These are phyloP conservation scores for Caenorhabditis inopinata DNA, from an alignment of 1,140 invertebrate genomes.

Conservation along the genomic window DNA sequence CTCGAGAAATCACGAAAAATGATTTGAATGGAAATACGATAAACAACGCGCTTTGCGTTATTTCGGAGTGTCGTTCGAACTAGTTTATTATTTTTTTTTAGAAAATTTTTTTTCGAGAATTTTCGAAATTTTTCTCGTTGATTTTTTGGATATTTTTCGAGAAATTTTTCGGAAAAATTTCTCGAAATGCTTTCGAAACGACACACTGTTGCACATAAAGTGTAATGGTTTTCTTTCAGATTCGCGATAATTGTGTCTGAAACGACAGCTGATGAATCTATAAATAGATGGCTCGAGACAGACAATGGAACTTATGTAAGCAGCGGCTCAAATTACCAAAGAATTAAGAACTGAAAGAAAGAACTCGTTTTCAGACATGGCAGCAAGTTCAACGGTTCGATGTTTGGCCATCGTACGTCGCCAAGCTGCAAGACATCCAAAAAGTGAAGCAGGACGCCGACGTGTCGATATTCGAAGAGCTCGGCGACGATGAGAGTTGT, in stretches of 20 bases:
- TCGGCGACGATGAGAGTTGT: constrained; percentile 48
- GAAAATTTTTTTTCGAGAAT: too few species aligned
- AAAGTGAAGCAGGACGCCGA: constrained; percentile 38
- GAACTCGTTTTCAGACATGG: constrained; percentile 55
- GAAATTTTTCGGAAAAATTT: too few species aligned
- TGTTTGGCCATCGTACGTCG: constrained; percentile 62
- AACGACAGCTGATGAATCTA: constrained; percentile 52
- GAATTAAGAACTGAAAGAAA: neutral
- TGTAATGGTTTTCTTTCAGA: constrained; percentile 15
- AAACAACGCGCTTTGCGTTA: too few species aligned
- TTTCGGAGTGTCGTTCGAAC: too few species aligned
- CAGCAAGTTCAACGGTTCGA: constrained; percentile 56
- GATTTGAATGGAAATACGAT: too few species aligned
- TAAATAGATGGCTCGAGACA: constrained; percentile 41
- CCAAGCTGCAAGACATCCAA: constrained; percentile 27
- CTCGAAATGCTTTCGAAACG: too few species aligned
- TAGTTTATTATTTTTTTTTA: too few species aligned
- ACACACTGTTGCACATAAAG: too few species aligned
- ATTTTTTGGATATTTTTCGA: too few species aligned
- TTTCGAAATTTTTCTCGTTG: too few species aligned
- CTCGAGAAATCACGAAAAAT: too few species aligned
- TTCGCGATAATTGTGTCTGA: constrained; percentile 58
- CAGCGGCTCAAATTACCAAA: neutral
- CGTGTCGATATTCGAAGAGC: constrained; percentile 44
- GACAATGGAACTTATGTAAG: constrained; percentile 42